Evolutionary conservation across 1,140 invertebrate species (phyloP).

Genomic region (Cataglyphis hispanica): DNA sequence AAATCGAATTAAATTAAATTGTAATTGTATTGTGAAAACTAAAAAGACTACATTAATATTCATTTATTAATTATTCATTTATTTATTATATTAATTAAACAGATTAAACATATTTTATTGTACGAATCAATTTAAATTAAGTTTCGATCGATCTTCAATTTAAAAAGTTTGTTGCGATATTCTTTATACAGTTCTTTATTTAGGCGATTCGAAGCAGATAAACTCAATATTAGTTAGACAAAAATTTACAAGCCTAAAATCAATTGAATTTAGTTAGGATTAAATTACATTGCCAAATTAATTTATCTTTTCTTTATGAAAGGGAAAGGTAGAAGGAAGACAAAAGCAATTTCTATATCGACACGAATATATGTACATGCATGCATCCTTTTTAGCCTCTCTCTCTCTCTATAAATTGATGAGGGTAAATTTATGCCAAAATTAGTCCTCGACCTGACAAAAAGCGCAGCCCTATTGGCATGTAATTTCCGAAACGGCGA

Average conservation of each 20-base stretch:
- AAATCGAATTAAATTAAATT: neutral
- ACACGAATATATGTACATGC: neutral
- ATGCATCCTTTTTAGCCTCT: neutral
- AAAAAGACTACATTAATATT: neutral
- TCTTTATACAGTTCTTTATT: neutral
- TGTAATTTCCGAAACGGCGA: constrained; percentile 32
- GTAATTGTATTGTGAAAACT: neutral
- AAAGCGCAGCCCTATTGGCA: constrained; percentile 15
- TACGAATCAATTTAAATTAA: constrained; percentile 7
- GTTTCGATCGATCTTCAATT: neutral
- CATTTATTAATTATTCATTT: too few relatives aligned
- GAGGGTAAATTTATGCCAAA: constrained; percentile 34
- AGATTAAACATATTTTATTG: neutral
- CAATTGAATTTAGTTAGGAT: constrained; percentile 21
- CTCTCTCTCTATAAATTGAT: neutral
- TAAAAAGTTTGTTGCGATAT: neutral
- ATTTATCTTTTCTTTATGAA: constrained; percentile 23
- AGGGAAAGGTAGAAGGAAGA: neutral
- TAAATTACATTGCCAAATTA: constrained; percentile 14
- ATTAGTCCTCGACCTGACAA: constrained; percentile 24
- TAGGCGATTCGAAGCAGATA: neutral
- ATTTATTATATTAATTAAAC: too few relatives aligned
- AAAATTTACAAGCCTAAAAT: constrained; percentile 15
- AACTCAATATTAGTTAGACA: neutral
- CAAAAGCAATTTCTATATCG: constrained; percentile 31